A percentile compares a stretch with the other conserved stretches of the same genome.
Conservation (phyloP, 1,140 invertebrate species). For the Pseudomyrmex dendroicus region DNA sequence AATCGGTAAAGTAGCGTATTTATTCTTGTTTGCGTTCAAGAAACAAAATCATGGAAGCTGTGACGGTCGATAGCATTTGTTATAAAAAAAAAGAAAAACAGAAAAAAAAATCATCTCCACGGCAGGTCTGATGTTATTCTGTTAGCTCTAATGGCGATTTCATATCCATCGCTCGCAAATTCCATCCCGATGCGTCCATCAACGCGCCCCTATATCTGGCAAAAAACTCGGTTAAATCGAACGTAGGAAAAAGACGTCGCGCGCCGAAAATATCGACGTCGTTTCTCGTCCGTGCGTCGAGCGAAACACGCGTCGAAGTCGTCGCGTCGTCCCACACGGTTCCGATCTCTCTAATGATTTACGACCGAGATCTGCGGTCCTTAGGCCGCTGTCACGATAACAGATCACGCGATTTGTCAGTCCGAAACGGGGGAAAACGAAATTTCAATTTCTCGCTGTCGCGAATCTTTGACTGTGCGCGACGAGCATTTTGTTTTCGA, state of each 20-base stretch:
- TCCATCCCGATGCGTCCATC: neutral
- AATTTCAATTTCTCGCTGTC: slow-evolving; percentile 26
- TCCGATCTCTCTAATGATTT: slow-evolving; percentile 58
- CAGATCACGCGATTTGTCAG: slow-evolving; percentile 65
- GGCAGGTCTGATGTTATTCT: neutral
- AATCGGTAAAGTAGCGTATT: neutral
- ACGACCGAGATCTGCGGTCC: slow-evolving; percentile 56
- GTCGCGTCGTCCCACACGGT: slow-evolving; percentile 51
- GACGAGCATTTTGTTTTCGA: slow-evolving; percentile 6
- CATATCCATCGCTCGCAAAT: neutral
- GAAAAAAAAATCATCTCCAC: neutral
- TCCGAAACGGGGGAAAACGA: neutral
- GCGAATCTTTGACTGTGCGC: neutral
- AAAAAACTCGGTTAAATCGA: neutral
- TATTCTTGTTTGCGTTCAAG: neutral
- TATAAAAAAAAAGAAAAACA: neutral
- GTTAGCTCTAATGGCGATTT: neutral
- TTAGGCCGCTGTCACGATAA: slow-evolving; percentile 59
- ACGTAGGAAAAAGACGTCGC: neutral
- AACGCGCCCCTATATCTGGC: too few species aligned
- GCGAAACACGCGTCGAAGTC: slow-evolving; percentile 35
- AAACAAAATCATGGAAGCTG: neutral
- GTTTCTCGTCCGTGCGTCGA: slow-evolving; percentile 15
- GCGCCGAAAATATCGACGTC: slow-evolving; percentile 33
- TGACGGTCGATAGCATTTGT: neutral